Conservation (phyloP, 2,888 invertebrate species). For the Mayetiola destructor region DNA sequence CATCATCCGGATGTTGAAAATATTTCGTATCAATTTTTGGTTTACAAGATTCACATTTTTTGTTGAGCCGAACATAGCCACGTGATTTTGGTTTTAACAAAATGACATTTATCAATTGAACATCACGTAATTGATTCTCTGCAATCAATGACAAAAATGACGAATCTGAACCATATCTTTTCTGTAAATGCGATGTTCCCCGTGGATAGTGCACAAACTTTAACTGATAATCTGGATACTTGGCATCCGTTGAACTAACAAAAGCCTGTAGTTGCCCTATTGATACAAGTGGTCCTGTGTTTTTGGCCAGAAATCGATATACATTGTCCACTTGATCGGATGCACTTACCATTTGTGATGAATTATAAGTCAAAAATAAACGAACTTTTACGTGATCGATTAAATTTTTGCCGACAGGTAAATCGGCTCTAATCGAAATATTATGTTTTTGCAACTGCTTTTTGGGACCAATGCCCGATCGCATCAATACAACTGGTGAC, state of each 20-base stretch:
- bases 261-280: not conserved
- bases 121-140: conserved; percentile 16
- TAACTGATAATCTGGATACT: not conserved
- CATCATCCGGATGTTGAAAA: conserved; percentile 32
- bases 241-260: not conserved
- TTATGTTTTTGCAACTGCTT: conserved; percentile 43
- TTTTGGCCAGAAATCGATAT: not conserved
- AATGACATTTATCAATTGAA: not conserved
- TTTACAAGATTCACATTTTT: not conserved
- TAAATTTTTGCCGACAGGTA: conserved; percentile 58
- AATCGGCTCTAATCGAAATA: conserved; percentile 43
- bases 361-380: conserved; percentile 5
- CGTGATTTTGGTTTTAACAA: not conserved
- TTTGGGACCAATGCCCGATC: conserved; percentile 61
- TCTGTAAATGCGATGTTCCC: conserved; percentile 23
- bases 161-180: too few species aligned
- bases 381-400: conserved; percentile 60
- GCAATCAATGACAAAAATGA: conserved; percentile 23
- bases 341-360: not conserved
- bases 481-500: conserved; percentile 66
- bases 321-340: not conserved
- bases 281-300: not conserved
- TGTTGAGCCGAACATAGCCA: not conserved
- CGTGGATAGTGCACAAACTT: conserved; percentile 1
- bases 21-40: conserved; percentile 15